Base-by-base conservation (phyloP, 2,797 vertebrate species). In the Prunella strophiata region DNA sequence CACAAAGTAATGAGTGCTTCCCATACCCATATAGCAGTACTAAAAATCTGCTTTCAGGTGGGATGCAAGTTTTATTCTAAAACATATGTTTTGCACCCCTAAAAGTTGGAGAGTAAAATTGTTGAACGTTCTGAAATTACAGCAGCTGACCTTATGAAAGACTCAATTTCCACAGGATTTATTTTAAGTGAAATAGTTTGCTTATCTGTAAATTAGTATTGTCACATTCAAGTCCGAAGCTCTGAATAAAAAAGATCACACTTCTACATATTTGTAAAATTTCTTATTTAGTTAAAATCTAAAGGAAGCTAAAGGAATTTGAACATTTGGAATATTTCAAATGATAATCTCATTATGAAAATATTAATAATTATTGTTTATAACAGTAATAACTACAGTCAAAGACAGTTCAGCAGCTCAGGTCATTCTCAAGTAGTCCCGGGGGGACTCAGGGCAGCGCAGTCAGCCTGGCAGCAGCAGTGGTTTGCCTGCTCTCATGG, bases 331-430 rank as follows among this genome's bases (percentile, higher is more conserved):
- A 61, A 55, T 75, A 59, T 70, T 93, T 84, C 40, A 81, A 76
- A 54, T 59, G 1, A 59, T 55, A 73, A 85, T 9, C 25, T 75
- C 42, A 1, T 57, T 58, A 68, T 23, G 11, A 43, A 79, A 91
- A 34, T 83, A 88, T 78, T 75, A 94, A 85, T 62, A 68, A 47
- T 45, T 74, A 85, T 92, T 85, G 38, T 88, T 95, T 94, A 78
- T 94, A 91, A 90, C 62, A n/a, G 30, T 36, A 68, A 11, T 51
- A 90, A 51, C 40, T 62, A 42, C 79, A 91, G 79, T 65, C 78
- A 82, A 34, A 93, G 93, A 22, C 42, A 88, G 82, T 81, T 95
- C 76, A 96, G 70, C 4, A 27, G 43, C 50, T 90, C 25, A 25
- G 88, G 82, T 90, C 79, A 78, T 27, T 54, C 36, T 66, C 51